phyloP scores from a whole-genome alignment of 2,113 vertebrate species.

The Podarcis raffonei region DNA sequence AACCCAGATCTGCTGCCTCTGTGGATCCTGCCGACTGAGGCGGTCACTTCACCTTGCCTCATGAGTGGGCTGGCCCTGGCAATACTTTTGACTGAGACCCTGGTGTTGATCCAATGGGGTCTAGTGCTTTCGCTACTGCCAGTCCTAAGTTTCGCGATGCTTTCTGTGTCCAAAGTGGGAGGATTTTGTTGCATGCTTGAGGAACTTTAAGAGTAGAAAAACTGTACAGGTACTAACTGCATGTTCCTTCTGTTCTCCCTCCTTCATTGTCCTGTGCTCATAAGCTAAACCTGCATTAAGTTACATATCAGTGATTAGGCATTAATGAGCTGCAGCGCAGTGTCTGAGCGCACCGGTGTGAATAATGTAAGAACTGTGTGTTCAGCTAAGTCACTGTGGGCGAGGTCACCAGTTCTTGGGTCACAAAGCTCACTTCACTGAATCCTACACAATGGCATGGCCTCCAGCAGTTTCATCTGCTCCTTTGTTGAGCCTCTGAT shows the following conservation, averaged over 20 bases:
- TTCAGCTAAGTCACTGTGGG: background rate
- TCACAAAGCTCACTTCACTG: background rate
- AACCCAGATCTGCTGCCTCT: too few relatives aligned
- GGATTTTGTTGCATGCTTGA: background rate
- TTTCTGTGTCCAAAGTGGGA: constrained; percentile 7
- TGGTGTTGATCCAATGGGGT: background rate
- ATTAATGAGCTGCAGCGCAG: constrained; percentile 43
- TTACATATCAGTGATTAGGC: constrained; percentile 32
- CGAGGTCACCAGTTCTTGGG: constrained; percentile 8
- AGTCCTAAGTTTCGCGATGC: background rate
- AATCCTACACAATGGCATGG: background rate
- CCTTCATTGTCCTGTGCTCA: background rate
- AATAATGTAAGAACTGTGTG: constrained; percentile 24
- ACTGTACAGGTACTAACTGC: constrained; percentile 10
- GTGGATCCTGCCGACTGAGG: too few relatives aligned
- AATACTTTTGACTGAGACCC: too few relatives aligned
- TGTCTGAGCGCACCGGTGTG: background rate
- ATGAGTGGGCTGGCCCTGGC: too few relatives aligned
- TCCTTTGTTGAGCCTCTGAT: background rate
- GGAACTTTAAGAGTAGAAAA: background rate
- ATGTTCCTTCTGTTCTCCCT: background rate
- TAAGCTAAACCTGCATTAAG: constrained; percentile 9
- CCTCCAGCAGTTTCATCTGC: background rate
- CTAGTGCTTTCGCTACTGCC: background rate
- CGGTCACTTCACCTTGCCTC: too few relatives aligned